A percentile compares a stretch with the other conserved stretches of the same genome.
These are phyloP conservation scores for Pristionchus mayeri DNA, from an alignment of 2,888 invertebrate genomes.

Conservation along the genomic window DNA sequence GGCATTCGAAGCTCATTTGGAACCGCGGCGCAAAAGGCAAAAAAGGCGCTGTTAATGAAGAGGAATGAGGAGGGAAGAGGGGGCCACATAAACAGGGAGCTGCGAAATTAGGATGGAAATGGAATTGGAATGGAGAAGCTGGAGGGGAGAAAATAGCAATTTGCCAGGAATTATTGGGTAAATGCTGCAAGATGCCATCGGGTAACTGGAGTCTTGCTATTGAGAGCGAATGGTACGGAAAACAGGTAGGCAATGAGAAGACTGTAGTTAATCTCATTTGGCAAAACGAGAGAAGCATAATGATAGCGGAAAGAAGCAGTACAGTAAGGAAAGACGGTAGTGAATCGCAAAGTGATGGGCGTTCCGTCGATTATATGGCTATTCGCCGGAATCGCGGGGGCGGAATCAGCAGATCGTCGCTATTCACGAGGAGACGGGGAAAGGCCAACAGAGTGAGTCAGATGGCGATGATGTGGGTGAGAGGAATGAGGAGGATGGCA, in stretches of 20 bases:
- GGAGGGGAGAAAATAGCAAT: neutral
- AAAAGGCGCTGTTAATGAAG: neutral
- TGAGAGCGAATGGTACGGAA: neutral
- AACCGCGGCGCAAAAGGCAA: too few relatives aligned
- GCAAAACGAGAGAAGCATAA: too few relatives aligned
- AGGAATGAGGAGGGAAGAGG: slow-evolving; percentile 5
- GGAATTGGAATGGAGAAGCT: neutral
- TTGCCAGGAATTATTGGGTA: neutral
- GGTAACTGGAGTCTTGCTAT: neutral
- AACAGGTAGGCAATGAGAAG: too few relatives aligned
- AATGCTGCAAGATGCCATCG: neutral
- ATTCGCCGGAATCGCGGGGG: too few relatives aligned
- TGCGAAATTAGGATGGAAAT: slow-evolving; percentile 4
- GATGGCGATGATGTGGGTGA: neutral
- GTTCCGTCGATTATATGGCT: too few relatives aligned
- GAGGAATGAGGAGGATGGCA: neutral
- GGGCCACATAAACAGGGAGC: neutral
- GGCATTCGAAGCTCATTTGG: too few relatives aligned
- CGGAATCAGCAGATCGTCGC: too few relatives aligned
- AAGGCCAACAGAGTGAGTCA: neutral
- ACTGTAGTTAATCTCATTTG: too few relatives aligned
- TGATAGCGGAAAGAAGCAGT: too few relatives aligned
- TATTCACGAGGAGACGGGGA: neutral
- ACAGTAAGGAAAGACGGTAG: too few relatives aligned
- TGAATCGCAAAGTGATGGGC: too few relatives aligned